Evolutionary conservation across 1,140 invertebrate species (phyloP).

Genomic region (Oedothorax gibbosus): DNA sequence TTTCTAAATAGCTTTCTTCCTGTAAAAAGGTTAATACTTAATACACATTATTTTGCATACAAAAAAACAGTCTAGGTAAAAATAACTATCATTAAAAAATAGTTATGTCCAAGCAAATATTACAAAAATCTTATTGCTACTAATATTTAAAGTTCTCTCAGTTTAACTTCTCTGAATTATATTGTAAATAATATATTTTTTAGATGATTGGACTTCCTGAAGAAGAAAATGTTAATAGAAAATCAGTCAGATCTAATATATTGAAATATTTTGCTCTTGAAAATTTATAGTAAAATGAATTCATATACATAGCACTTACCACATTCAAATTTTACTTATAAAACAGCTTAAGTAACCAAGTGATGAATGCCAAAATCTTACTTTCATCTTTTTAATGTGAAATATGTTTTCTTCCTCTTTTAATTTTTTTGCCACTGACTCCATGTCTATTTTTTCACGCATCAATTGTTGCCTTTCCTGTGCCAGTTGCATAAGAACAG

Average conservation of each 20-base stretch:
- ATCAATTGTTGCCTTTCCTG: slow-evolving; percentile 54
- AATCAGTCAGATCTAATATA: background rate
- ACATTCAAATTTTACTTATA: background rate
- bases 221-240: background rate
- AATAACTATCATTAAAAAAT: background rate
- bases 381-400: slow-evolving; percentile 45
- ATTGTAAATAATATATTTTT: background rate
- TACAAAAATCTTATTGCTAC: too few relatives aligned
- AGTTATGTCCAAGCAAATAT: background rate
- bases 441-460: slow-evolving; percentile 45
- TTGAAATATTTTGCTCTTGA: background rate
- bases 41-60: background rate
- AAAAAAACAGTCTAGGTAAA: background rate
- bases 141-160: background rate
- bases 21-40: slow-evolving; percentile 9
- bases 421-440: slow-evolving; percentile 26
- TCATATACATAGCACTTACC: background rate
- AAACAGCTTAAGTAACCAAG: background rate
- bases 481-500: slow-evolving; percentile 37
- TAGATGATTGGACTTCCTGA: background rate
- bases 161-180: background rate
- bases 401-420: slow-evolving; percentile 49
- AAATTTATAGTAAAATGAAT: background rate
- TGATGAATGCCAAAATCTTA: background rate
- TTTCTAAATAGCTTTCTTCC: slow-evolving; percentile 51